Evolutionary conservation across 1,140 invertebrate species (phyloP), one percentile per base, ranked within the genome.

Genomic region (Sycobia sp.): DNA sequence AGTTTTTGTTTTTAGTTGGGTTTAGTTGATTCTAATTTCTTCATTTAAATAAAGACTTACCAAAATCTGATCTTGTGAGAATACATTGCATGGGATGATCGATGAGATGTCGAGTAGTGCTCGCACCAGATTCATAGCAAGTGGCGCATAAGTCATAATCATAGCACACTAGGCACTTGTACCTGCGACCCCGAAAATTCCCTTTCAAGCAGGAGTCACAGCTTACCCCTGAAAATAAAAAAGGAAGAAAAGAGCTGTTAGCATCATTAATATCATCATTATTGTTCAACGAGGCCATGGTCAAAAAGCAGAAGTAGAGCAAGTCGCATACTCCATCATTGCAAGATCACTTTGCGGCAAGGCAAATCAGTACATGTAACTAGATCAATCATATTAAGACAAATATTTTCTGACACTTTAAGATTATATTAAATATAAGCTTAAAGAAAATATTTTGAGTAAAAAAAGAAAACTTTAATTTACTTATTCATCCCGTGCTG

Each of bases 1-100:
- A n/a, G n/a, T n/a, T n/a, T n/a, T n/a, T n/a, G n/a, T n/a, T n/a
- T n/a, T n/a, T n/a, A n/a, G n/a, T n/a, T n/a, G n/a, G n/a, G n/a
- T n/a, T n/a, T n/a, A n/a, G n/a, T n/a, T n/a, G n/a, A n/a, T n/a
- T n/a, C n/a, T n/a, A n/a, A n/a, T n/a, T n/a, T n/a, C n/a, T n/a
- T n/a, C n/a, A n/a, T n/a, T n/a, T n/a, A n/a, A n/a, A n/a, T 20
- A 16, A 44, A 49, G 54, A 69, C 81, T 87, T 85, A 94, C 92
- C 95, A 87, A 94, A 96, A 86, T 98, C 96, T 84, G 92, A 90
- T 85, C 95, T 88, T 71, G 95, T 97, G 70, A 99, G 87, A 74
- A 99, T 98, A 80, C 96, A 98, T 85, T 99, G 96, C 91, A 99
- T 96, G 62, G 96, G 93, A 86, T 98, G 96, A 83, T 97, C 94